Conservation (phyloP, 2,113 vertebrate species). For the Ceratotherium simum region DNA sequence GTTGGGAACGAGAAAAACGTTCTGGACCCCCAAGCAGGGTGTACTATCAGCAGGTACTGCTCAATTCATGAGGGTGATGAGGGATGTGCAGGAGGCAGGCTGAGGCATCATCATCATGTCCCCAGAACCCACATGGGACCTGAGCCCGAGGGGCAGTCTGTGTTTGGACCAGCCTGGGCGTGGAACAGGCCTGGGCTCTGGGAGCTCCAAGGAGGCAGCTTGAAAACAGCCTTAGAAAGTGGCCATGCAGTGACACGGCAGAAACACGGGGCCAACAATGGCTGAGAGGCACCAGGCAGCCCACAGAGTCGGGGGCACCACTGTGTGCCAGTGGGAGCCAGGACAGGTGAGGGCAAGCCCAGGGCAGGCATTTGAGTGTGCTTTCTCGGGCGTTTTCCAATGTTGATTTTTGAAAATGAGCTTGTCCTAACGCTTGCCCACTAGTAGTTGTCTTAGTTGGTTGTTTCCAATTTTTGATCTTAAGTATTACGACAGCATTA, state of each 20-base stretch:
- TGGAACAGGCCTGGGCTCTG: not conserved
- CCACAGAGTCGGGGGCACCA: not conserved
- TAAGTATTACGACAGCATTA: not conserved
- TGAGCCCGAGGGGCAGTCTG: not conserved
- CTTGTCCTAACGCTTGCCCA: not conserved
- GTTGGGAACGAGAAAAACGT: not conserved
- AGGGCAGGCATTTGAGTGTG: no score
- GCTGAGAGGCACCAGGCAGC: not conserved
- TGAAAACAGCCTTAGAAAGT: not conserved
- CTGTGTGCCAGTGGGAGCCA: no score
- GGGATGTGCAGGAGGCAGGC: not conserved
- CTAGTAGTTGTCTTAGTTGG: not conserved
- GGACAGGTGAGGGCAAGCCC: not conserved
- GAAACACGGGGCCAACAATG: not conserved
- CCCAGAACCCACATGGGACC: not conserved
- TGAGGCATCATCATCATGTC: not conserved
- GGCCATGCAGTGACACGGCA: no score
- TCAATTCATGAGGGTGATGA: not conserved
- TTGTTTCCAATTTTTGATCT: not conserved
- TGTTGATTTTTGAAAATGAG: not conserved
- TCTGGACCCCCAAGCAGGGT: not conserved
- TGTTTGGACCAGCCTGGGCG: not conserved
- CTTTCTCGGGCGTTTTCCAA: no score
- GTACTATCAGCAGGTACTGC: not conserved
- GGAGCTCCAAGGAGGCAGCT: not conserved